phyloP scores from a whole-genome alignment of 2,888 invertebrate species.

The Meganola albula region DNA sequence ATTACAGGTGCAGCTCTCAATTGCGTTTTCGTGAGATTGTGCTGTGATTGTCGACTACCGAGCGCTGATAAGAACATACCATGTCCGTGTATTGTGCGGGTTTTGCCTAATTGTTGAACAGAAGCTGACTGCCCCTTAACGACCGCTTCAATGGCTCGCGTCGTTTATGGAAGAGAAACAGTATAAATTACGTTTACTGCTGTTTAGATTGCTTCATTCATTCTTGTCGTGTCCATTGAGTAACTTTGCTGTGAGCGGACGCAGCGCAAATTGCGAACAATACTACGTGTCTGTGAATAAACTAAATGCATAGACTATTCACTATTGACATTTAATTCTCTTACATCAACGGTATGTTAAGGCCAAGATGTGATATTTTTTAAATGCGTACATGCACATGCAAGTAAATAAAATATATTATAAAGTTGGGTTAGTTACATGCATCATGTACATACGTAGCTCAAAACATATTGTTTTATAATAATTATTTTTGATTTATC shows the following conservation, averaged over 20 bases:
- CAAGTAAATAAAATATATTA: no score
- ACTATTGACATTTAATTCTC: conserved; percentile 51
- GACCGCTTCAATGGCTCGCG: conserved; percentile 41
- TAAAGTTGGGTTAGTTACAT: no score
- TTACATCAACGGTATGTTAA: conserved; percentile 30
- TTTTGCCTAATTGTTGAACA: conserved; percentile 67
- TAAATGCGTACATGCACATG: no score
- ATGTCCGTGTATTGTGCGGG: conserved; percentile 39
- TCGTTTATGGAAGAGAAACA: conserved; percentile 65
- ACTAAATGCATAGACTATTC: conserved; percentile 39
- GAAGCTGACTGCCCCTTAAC: conserved; percentile 62
- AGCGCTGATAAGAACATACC: conserved; percentile 51
- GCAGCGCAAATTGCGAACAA: conserved; percentile 53
- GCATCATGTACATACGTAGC: no score
- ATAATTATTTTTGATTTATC: no score
- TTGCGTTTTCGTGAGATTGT: conserved; percentile 75
- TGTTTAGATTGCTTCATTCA: conserved; percentile 68
- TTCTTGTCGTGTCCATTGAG: conserved; percentile 61
- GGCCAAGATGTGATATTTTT: no score
- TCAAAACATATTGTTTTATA: no score
- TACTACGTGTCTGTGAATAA: conserved; percentile 48
- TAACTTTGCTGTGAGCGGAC: conserved; percentile 43
- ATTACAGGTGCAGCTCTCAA: conserved; percentile 71
- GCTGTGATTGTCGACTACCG: conserved; percentile 60
- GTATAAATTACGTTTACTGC: conserved; percentile 63